These are phyloP conservation scores for Pseudonaja textilis DNA, from an alignment of 2,113 vertebrate genomes.

Conservation along the genomic window DNA sequence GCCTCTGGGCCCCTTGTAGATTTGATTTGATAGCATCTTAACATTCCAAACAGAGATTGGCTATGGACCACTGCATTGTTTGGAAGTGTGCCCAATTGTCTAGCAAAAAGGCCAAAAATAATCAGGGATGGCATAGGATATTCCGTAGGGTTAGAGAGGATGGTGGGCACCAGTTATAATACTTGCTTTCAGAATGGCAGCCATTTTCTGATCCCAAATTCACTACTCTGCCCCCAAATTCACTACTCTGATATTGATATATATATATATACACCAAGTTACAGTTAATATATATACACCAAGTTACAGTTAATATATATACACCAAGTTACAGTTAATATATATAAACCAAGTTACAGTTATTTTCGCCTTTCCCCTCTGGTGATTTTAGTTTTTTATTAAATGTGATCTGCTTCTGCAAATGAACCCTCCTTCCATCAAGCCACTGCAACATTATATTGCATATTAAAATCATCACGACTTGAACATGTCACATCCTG, in stretches of 20 bases:
- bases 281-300: not conserved
- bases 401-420: constrained; percentile 25
- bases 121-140: not conserved
- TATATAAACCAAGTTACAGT: not conserved
- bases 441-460: constrained; percentile 52
- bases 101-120: not conserved
- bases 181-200: not conserved
- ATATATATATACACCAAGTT: not conserved
- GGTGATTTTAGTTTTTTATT: constrained; percentile 31
- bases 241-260: not conserved
- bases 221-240: not conserved
- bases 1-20: not conserved
- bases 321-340: not conserved
- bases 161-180: not conserved
- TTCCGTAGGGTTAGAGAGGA: not conserved
- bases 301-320: not conserved
- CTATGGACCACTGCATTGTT: not conserved
- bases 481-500: not conserved
- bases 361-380: constrained; percentile 45
- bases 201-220: not conserved
- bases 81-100: not conserved
- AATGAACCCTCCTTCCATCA: constrained; percentile 59
- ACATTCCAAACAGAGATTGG: not conserved
- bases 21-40: not conserved
- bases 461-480: not conserved